A percentile compares a stretch with the other conserved stretches of the same genome.
These are phyloP conservation scores for Leptarthrus brevirostris DNA, from an alignment of 2,888 invertebrate species.

Conservation along the genomic window DNA sequence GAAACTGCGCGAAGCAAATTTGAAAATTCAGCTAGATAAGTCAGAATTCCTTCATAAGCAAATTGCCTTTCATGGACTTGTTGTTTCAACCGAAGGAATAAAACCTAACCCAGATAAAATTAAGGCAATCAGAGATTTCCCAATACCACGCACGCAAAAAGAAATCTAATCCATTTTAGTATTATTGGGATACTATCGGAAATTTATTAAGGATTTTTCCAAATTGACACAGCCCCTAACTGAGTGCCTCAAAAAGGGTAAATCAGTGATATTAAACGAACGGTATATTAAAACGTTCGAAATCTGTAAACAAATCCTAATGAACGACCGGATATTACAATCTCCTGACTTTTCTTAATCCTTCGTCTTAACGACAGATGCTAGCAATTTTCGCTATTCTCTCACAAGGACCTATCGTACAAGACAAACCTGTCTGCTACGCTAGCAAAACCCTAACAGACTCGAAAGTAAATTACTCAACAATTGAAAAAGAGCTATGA, in stretches of 20 bases:
- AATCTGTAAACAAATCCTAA: slow-evolving; percentile 49
- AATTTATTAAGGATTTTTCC: slow-evolving; percentile 54
- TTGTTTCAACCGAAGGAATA: too few species aligned
- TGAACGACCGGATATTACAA: too few species aligned
- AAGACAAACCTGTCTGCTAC: slow-evolving; percentile 46
- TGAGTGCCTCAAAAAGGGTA: slow-evolving; percentile 47
- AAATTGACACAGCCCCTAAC: slow-evolving; percentile 53
- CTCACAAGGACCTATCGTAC: slow-evolving; percentile 46
- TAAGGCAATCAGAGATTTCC: too few species aligned
- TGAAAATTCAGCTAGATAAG: too few species aligned
- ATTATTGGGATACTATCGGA: slow-evolving; percentile 55
- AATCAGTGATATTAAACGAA: slow-evolving; percentile 17
- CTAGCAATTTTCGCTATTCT: slow-evolving; percentile 41
- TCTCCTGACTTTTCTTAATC: slow-evolving; percentile 28
- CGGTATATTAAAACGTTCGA: slow-evolving; percentile 45
- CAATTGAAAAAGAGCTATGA: slow-evolving; percentile 47
- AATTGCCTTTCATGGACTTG: too few species aligned
- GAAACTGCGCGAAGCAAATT: too few species aligned
- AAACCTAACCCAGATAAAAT: too few species aligned
- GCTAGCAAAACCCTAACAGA: slow-evolving; percentile 40
- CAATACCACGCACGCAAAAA: slow-evolving; percentile 32
- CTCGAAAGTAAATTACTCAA: slow-evolving; percentile 45
- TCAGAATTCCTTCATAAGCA: too few species aligned
- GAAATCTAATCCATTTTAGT: slow-evolving; percentile 54
- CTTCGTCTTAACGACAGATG: slow-evolving; percentile 46